Percentiles rank a stretch among this genome's conserved stretches.
phyloP scores from a whole-genome alignment of 64 coral and sea anemone species.

The Porites lutea region DNA sequence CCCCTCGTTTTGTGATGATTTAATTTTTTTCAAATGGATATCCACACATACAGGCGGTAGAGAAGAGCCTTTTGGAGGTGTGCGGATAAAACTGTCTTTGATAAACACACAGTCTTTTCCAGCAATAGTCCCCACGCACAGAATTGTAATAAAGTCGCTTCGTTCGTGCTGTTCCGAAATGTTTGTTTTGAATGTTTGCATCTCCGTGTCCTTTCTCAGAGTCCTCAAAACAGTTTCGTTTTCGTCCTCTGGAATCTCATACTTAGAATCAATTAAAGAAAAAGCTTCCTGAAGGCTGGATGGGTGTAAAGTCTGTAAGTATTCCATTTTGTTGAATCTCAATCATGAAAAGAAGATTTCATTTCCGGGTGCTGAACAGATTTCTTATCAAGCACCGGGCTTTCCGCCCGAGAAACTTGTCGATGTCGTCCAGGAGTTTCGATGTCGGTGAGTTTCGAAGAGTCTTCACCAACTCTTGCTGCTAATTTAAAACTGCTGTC shows the following conservation, averaged over 20 bases:
- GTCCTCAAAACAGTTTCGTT: neutral
- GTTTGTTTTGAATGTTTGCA: constrained; percentile 56
- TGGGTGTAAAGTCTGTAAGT: neutral
- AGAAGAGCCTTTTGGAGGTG: constrained; percentile 5
- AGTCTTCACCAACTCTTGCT: too few relatives aligned
- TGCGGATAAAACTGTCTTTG: neutral
- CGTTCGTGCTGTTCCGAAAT: neutral
- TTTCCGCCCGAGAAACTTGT: too few relatives aligned
- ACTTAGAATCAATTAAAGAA: neutral
- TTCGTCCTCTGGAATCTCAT: constrained; percentile 32
- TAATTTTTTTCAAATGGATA: constrained; percentile 28
- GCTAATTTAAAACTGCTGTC: too few relatives aligned
- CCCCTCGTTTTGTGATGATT: neutral
- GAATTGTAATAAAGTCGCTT: neutral
- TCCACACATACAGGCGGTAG: neutral
- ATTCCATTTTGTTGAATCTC: neutral
- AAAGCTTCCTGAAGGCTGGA: neutral
- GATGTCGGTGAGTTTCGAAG: too few relatives aligned
- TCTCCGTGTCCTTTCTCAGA: constrained; percentile 18
- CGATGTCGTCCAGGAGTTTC: too few relatives aligned
- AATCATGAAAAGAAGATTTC: neutral
- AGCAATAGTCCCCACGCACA: neutral
- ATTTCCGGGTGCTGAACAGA: neutral
- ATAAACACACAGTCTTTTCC: constrained; percentile 4
- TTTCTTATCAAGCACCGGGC: too few relatives aligned